phyloP scores from a whole-genome alignment of 2,113 vertebrate species.

The Gasterosteus aculeatus region DNA sequence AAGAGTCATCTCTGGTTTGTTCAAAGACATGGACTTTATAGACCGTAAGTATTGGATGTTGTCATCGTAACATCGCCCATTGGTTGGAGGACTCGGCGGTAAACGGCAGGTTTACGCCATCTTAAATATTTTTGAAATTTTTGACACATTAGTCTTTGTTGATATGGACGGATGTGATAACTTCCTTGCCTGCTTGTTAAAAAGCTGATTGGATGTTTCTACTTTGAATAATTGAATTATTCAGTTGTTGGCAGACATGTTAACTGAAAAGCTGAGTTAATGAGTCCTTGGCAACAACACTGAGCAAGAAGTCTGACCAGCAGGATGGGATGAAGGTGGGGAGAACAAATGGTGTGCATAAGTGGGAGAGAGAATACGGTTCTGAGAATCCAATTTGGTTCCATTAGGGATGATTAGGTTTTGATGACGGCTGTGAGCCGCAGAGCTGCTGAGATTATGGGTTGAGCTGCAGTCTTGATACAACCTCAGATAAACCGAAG shows the following conservation, averaged over 20 bases:
- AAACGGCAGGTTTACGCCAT: too few species aligned
- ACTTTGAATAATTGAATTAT: slow-evolving; percentile 14
- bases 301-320: slow-evolving; percentile 22
- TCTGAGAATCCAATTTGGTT: slow-evolving; percentile 42
- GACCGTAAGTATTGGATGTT: neutral
- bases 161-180: neutral
- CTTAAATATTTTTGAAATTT: too few species aligned
- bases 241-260: slow-evolving; percentile 15
- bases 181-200: slow-evolving; percentile 2
- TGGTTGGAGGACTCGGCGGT: neutral
- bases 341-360: slow-evolving; percentile 33
- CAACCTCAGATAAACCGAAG: slow-evolving; percentile 39
- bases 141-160: neutral
- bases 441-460: slow-evolving; percentile 37
- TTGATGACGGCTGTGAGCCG: slow-evolving; percentile 26
- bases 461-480: slow-evolving; percentile 39
- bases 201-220: slow-evolving; percentile 3
- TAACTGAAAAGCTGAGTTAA: slow-evolving; percentile 13
- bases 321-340: neutral
- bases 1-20: too few species aligned
- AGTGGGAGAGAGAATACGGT: slow-evolving; percentile 18
- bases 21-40: too few species aligned
- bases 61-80: neutral
- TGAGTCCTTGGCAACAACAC: neutral
- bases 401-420: slow-evolving; percentile 48